These are phyloP conservation scores for Zoanthus gigantus DNA, from an alignment of 92 coral and sea anemone species.

Conservation along the genomic window DNA sequence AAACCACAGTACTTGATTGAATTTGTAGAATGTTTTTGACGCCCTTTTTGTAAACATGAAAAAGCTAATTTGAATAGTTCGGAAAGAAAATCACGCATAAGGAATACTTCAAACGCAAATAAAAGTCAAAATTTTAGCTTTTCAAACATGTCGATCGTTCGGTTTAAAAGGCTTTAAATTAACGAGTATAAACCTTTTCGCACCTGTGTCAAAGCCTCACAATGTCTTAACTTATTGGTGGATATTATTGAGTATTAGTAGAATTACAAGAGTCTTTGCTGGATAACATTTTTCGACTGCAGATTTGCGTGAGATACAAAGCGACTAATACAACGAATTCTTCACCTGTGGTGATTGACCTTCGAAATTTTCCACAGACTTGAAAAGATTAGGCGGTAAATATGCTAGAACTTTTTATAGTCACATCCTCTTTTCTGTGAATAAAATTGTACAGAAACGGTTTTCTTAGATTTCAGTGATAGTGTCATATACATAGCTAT, in stretches of 20 bases:
- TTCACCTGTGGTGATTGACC: conserved; percentile 23
- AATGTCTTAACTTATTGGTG: not conserved
- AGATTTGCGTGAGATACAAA: not conserved
- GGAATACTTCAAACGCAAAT: not conserved
- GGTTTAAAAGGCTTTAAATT: not conserved
- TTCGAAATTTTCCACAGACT: conserved; percentile 24
- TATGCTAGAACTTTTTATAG: not conserved
- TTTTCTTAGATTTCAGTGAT: not conserved
- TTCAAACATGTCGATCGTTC: not conserved
- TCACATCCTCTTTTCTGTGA: not conserved
- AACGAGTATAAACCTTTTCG: not conserved
- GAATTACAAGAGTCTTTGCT: not conserved
- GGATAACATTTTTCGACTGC: conserved; percentile 28
- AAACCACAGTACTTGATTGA: conserved; percentile 36
- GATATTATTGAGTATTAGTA: not conserved
- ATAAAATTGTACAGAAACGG: not conserved
- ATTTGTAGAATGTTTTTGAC: conserved; percentile 49
- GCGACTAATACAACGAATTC: not conserved
- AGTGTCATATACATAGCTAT: not conserved
- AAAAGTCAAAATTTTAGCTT: not conserved
- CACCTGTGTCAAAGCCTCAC: not conserved
- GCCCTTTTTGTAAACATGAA: conserved; percentile 38
- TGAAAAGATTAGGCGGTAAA: conserved; percentile 24
- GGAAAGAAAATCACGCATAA: conserved; percentile 22
- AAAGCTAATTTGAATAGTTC: conserved; percentile 29